A percentile compares a stretch with the other conserved stretches of the same genome.
These are phyloP conservation scores for Caenorhabditis panamensis DNA, from an alignment of 2,888 invertebrate species.

Conservation along the genomic window DNA sequence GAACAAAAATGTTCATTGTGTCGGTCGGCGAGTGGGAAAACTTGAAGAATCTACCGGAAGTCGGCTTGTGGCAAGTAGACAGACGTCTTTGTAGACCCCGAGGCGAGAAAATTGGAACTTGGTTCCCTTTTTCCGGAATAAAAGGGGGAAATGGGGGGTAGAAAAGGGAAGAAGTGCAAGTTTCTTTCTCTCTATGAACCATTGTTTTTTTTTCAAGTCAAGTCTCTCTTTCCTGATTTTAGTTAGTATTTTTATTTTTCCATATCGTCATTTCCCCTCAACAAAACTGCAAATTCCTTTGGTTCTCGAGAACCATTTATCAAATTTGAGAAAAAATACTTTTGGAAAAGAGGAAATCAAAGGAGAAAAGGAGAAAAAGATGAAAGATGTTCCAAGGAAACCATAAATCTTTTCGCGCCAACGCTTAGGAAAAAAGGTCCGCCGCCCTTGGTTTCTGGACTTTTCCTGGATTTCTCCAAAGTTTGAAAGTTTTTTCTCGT, in stretches of 20 bases:
- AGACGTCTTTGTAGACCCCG: conserved; percentile 16
- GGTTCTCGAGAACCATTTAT: too few relatives aligned
- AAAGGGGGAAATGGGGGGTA: not conserved
- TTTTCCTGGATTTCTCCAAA: not conserved
- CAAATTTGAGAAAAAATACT: not conserved
- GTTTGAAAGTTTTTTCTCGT: too few relatives aligned
- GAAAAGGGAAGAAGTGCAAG: conserved; percentile 25
- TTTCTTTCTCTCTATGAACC: not conserved
- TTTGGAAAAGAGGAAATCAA: not conserved
- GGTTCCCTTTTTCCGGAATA: conserved; percentile 15
- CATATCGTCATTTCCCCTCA: too few relatives aligned
- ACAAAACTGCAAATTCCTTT: not conserved
- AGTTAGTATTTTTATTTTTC: not conserved
- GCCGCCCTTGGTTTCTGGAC: not conserved
- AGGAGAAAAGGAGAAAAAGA: not conserved
- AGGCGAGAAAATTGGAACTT: conserved; percentile 29
- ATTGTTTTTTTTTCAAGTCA: not conserved
- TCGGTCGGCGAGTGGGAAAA: conserved; percentile 3
- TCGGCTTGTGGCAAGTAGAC: conserved; percentile 26
- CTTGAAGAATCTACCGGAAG: conserved; percentile 27
- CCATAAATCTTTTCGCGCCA: not conserved
- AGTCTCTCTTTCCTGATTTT: not conserved
- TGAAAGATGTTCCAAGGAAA: not conserved
- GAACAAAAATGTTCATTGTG: not conserved
- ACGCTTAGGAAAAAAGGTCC: not conserved